Evolutionary conservation across 2,113 vertebrate species (phyloP).

Genomic region (Phalacrocorax aristotelis): DNA sequence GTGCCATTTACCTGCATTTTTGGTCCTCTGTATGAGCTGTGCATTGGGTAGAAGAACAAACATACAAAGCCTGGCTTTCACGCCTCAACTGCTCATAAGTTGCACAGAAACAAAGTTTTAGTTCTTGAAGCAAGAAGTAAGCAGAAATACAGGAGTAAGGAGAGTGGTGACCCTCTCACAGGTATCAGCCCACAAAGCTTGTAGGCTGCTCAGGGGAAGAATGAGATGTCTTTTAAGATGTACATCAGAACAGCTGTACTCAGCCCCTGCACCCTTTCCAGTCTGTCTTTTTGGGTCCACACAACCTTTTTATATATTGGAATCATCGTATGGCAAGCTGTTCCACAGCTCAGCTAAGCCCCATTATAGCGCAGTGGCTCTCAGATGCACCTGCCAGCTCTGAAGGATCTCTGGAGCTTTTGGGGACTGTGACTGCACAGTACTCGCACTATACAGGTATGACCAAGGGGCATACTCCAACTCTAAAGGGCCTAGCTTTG

Average conservation of each 20-base stretch:
- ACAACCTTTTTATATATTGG: neutral
- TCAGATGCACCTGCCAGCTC: neutral
- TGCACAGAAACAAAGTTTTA: neutral
- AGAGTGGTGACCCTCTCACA: neutral
- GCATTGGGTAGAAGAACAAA: neutral
- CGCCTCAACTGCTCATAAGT: neutral
- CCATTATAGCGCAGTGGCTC: neutral
- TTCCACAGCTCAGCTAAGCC: neutral
- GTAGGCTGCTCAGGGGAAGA: neutral
- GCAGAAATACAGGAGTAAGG: neutral
- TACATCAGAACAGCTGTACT: neutral
- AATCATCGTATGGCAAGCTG: neutral
- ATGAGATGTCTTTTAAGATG: neutral
- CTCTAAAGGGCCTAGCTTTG: neutral
- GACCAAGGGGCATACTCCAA: neutral
- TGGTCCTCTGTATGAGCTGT: neutral
- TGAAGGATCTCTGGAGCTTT: neutral
- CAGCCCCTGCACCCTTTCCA: neutral
- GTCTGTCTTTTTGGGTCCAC: neutral
- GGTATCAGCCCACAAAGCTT: neutral
- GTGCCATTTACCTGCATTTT: neutral
- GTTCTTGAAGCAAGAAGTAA: neutral
- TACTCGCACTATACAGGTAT: neutral
- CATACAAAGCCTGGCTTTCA: neutral
- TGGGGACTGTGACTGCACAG: rapidly evolving